Percentiles rank a stretch among this genome's conserved stretches.
These are phyloP conservation scores for Phyllotreta cruciferae DNA, from an alignment of 2,888 invertebrate species.

Conservation along the genomic window DNA sequence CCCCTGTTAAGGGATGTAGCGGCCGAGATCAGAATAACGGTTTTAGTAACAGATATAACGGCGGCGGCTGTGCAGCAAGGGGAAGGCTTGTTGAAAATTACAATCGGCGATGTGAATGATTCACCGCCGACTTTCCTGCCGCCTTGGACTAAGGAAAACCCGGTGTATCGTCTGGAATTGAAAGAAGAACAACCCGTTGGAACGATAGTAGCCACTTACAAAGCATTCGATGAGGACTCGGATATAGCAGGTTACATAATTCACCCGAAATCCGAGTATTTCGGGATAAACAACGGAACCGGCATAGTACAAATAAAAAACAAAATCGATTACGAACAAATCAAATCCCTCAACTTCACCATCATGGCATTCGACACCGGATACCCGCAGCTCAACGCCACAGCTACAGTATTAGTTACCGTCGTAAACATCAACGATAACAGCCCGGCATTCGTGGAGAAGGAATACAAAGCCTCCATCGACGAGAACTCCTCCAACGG, in stretches of 20 bases:
- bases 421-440: slow-evolving; percentile 89
- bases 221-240: slow-evolving; percentile 83
- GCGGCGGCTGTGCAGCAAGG: slow-evolving; percentile 79
- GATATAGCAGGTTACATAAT: slow-evolving; percentile 79
- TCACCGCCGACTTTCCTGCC: slow-evolving; percentile 73
- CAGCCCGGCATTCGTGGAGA: slow-evolving; percentile 76
- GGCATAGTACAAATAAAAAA: slow-evolving; percentile 79
- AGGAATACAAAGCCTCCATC: slow-evolving; percentile 74
- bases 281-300: slow-evolving; percentile 80
- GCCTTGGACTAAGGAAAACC: slow-evolving; percentile 75
- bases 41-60: slow-evolving; percentile 81
- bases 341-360: slow-evolving; percentile 78
- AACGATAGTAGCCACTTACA: slow-evolving; percentile 76
- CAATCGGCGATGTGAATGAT: slow-evolving; percentile 75
- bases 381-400: slow-evolving; percentile 80
- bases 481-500: slow-evolving; percentile 79
- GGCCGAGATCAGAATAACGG: slow-evolving; percentile 78
- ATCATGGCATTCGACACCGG: slow-evolving; percentile 87
- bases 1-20: slow-evolving; percentile 72
- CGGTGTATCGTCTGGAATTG: slow-evolving; percentile 70
- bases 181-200: slow-evolving; percentile 85
- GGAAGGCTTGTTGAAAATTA: slow-evolving; percentile 74
- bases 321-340: slow-evolving; percentile 83
- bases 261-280: slow-evolving; percentile 75
- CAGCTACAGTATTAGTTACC: slow-evolving; percentile 78